Conservation (phyloP, 1,140 invertebrate genomes). For the Drosophila quadrilineata region DNA sequence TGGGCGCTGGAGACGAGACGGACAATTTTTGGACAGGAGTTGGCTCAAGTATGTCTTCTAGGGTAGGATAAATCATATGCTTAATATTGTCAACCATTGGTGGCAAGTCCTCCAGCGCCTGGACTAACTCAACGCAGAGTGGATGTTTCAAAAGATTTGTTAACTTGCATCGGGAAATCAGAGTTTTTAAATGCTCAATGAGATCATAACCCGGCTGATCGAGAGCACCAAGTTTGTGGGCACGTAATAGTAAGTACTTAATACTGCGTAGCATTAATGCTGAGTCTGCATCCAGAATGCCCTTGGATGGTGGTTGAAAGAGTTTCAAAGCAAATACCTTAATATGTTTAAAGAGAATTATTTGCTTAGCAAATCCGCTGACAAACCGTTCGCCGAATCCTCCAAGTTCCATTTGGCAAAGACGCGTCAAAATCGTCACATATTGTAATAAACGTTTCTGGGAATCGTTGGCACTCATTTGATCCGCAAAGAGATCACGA, state of each 20-base stretch:
- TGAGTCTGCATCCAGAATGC: constrained; percentile 31
- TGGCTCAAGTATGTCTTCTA: constrained; percentile 36
- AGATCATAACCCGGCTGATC: constrained; percentile 21
- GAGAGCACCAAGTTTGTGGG: constrained; percentile 43
- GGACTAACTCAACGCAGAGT: not conserved
- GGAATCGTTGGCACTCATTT: constrained; percentile 46
- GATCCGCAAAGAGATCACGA: constrained; percentile 57
- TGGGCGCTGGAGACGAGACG: not conserved
- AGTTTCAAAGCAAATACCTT: constrained; percentile 19
- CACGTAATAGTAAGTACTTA: constrained; percentile 45
- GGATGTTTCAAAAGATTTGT: constrained; percentile 10
- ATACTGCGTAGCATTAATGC: constrained; percentile 33
- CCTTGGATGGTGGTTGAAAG: constrained; percentile 1
- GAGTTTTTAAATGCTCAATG: constrained; percentile 41
- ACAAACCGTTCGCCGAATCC: constrained; percentile 67
- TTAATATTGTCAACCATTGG: constrained; percentile 11
- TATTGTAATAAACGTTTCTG: constrained; percentile 55
- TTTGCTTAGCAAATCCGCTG: constrained; percentile 34
- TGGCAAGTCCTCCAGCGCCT: constrained; percentile 17
- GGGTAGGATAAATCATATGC: constrained; percentile 62
- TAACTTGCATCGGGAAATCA: constrained; percentile 20
- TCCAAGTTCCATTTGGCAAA: constrained; percentile 81
- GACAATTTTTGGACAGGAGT: too few species aligned
- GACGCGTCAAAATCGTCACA: constrained; percentile 80
- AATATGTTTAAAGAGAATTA: constrained; percentile 29